Conservation (phyloP, 1,140 invertebrate species). For the Oscheius sp. region DNA sequence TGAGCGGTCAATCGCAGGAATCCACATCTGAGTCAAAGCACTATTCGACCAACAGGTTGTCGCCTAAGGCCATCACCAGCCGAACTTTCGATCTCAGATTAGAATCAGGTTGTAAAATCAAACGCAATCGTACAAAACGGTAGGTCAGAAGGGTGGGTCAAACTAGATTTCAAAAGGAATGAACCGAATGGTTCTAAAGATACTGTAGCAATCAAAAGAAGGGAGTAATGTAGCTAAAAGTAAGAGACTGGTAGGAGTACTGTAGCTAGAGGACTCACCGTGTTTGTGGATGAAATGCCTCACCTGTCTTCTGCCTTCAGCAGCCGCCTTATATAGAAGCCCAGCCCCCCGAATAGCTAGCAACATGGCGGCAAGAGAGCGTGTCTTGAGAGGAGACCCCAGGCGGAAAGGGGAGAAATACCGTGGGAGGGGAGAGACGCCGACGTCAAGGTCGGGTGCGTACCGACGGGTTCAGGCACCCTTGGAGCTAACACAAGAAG, state of each 20-base stretch:
- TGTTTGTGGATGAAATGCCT: constrained; percentile 27
- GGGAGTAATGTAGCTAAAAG: background rate
- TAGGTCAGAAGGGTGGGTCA: background rate
- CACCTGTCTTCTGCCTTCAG: constrained; percentile 13
- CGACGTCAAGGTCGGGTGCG: constrained; percentile 20
- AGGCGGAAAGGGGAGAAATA: constrained; percentile 16
- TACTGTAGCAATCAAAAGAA: background rate
- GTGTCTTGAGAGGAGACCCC: constrained; percentile 12
- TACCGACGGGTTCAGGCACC: background rate
- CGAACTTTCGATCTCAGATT: no score
- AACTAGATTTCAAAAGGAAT: background rate
- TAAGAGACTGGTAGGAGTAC: background rate
- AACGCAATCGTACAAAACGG: no score
- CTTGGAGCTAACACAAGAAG: background rate
- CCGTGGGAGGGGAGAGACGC: constrained; percentile 9
- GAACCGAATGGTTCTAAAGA: no score
- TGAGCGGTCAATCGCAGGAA: background rate
- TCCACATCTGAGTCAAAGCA: no score
- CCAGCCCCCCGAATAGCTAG: constrained; percentile 17
- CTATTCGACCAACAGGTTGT: no score
- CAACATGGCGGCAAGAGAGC: constrained; percentile 14
- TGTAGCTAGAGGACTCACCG: constrained; percentile 14
- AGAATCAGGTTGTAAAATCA: no score
- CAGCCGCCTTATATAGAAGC: constrained; percentile 26
- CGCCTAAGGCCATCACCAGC: no score